These are phyloP conservation scores for Arizona elegans DNA, from an alignment of 2,113 vertebrate genomes.

Conservation along the genomic window DNA sequence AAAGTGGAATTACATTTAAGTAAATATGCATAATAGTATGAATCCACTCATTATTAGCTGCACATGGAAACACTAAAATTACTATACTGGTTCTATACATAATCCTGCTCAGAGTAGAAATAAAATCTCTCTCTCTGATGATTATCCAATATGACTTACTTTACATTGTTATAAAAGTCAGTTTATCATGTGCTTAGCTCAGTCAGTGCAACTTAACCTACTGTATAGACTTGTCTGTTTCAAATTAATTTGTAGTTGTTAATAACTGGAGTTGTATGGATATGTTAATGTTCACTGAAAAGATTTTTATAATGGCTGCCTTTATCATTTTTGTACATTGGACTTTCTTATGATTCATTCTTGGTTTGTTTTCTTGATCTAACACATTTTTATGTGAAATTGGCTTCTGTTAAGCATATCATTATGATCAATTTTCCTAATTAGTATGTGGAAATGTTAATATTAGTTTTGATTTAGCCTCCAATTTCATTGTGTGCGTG, in stretches of 20 bases:
- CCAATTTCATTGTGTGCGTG: neutral
- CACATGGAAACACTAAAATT: slow-evolving; percentile 27
- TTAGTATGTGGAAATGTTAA: neutral
- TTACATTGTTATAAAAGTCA: slow-evolving; percentile 38
- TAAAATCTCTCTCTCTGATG: slow-evolving; percentile 29
- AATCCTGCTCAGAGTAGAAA: neutral
- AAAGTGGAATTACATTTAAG: neutral
- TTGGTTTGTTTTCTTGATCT: slow-evolving; percentile 28
- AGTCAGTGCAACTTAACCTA: slow-evolving; percentile 27
- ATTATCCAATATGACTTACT: slow-evolving; percentile 44
- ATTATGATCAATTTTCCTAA: neutral
- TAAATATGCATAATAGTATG: neutral
- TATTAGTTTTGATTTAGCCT: neutral
- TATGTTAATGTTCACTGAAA: slow-evolving; percentile 64
- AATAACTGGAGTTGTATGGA: slow-evolving; percentile 60
- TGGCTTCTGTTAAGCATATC: neutral
- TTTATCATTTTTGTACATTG: slow-evolving; percentile 67
- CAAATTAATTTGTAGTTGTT: slow-evolving; percentile 46
- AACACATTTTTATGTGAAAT: neutral
- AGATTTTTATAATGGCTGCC: slow-evolving; percentile 60
- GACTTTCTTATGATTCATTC: slow-evolving; percentile 53
- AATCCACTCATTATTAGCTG: neutral
- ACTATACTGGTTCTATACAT: neutral
- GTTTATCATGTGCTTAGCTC: slow-evolving; percentile 31
- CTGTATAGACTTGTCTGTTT: slow-evolving; percentile 37